Conservation (phyloP, 2,797 vertebrate genomes). For the Rhinichthys osculus region DNA sequence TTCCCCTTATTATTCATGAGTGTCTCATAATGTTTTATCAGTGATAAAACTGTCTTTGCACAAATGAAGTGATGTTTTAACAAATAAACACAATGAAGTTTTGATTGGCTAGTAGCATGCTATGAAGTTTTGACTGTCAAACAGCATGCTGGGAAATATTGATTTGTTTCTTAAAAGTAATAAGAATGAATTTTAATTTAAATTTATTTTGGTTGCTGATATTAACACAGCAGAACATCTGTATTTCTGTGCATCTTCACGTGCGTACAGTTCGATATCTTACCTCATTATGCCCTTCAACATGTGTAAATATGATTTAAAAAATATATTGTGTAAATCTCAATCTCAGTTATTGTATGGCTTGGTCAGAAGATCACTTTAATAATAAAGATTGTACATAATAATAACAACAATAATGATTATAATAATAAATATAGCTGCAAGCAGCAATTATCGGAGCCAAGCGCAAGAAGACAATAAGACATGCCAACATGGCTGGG, state of each 20-base stretch:
- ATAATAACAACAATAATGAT: neutral
- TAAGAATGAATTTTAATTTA: neutral
- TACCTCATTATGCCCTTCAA: neutral
- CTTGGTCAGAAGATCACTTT: neutral
- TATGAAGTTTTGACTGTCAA: constrained; percentile 50
- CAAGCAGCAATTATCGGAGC: neutral
- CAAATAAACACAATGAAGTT: constrained; percentile 58
- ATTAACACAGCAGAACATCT: neutral
- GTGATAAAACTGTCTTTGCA: constrained; percentile 61
- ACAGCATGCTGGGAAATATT: constrained; percentile 42
- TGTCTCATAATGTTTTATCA: constrained; percentile 53
- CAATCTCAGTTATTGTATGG: neutral
- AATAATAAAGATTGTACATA: neutral
- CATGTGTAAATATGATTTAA: neutral
- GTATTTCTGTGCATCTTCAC: neutral
- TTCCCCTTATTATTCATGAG: constrained; percentile 50
- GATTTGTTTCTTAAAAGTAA: neutral
- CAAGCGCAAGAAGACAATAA: too few species aligned
- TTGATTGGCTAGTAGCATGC: constrained; percentile 52
- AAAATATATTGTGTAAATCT: neutral
- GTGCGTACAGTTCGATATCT: neutral
- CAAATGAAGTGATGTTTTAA: constrained; percentile 62
- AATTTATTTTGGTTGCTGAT: neutral
- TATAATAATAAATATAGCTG: neutral
- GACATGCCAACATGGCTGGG: too few species aligned